Conservation (phyloP, 2,888 invertebrate genomes). For the Acrobasis consociella region DNA sequence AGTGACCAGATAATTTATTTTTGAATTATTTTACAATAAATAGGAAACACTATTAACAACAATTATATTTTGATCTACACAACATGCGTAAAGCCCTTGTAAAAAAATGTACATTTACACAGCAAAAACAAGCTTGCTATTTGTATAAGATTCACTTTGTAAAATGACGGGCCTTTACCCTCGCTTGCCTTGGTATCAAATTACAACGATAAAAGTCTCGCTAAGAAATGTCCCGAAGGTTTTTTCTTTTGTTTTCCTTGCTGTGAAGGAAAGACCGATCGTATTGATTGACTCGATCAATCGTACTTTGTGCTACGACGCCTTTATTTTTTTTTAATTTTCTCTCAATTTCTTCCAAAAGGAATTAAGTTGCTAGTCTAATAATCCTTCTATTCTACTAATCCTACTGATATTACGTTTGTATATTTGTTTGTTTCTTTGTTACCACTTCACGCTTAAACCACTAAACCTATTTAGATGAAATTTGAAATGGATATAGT, state of each 20-base stretch:
- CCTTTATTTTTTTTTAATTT: background rate
- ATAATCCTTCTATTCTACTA: too few species aligned
- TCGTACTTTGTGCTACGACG: background rate
- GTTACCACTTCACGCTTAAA: too few species aligned
- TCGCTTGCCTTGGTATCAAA: constrained; percentile 48
- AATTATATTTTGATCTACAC: background rate
- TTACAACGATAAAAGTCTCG: constrained; percentile 51
- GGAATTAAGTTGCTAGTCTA: too few species aligned
- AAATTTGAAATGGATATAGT: too few species aligned
- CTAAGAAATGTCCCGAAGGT: constrained; percentile 38
- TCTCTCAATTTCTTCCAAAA: too few species aligned
- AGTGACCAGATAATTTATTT: too few species aligned
- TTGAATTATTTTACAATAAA: too few species aligned
- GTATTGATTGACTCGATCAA: constrained; percentile 3
- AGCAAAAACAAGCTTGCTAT: background rate
- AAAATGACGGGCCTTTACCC: constrained; percentile 42
- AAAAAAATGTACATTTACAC: background rate
- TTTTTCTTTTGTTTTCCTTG: constrained; percentile 29
- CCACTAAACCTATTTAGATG: too few species aligned
- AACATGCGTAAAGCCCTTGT: background rate
- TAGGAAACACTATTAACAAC: too few species aligned
- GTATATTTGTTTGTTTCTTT: too few species aligned
- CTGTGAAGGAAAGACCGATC: background rate
- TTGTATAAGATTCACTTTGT: constrained; percentile 37
- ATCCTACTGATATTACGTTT: too few species aligned